Evolutionary conservation across 2,113 vertebrate genomes (phyloP).

Genomic region (Anser brachyrhynchus): DNA sequence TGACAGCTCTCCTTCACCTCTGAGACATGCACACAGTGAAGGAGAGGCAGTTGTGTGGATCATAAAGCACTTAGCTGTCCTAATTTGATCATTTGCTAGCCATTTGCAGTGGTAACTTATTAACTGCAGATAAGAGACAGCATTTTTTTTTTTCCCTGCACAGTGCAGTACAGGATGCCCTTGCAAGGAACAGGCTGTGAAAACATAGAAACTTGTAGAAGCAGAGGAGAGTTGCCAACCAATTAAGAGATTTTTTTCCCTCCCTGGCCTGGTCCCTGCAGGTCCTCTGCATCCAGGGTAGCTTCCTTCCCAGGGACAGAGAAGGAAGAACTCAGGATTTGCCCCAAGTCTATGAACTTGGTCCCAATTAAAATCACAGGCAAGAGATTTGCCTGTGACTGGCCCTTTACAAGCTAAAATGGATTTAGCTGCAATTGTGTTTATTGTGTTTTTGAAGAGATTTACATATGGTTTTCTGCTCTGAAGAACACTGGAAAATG

Average conservation of each 20-base stretch:
- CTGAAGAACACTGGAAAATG: background rate
- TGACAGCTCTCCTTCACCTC: background rate
- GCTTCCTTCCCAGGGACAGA: background rate
- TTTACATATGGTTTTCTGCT: background rate
- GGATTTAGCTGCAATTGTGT: background rate
- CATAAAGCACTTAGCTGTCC: background rate
- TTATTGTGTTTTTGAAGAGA: background rate
- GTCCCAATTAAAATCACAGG: background rate
- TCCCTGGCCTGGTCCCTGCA: background rate
- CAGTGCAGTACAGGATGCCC: fast-evolving
- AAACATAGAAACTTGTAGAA: background rate
- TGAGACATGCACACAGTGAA: background rate
- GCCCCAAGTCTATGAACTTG: background rate
- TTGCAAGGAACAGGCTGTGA: fast-evolving
- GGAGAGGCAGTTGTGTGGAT: background rate
- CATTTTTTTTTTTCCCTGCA: background rate
- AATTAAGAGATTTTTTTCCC: background rate
- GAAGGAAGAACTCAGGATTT: background rate
- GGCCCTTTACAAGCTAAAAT: background rate
- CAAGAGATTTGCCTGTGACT: background rate
- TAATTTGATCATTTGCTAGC: background rate
- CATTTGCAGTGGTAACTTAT: background rate
- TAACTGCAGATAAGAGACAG: background rate
- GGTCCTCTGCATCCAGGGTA: background rate
- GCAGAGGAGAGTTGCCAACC: background rate